Evolutionary conservation across 2,888 invertebrate species (phyloP).

Genomic region (Capitulum mitella): DNA sequence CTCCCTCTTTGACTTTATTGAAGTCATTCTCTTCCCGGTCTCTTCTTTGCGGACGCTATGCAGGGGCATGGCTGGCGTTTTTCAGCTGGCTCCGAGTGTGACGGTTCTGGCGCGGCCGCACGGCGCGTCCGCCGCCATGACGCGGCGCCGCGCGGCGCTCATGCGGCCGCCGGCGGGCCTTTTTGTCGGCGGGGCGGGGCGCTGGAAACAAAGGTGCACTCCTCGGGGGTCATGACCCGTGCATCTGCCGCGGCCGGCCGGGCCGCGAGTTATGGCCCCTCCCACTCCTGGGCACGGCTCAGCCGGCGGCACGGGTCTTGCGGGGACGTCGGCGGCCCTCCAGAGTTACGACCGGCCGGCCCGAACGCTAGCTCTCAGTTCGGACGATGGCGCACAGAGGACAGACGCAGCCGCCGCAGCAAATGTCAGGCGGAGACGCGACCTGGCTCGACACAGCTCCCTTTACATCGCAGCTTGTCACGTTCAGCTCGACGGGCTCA

Average conservation of each 20-base stretch:
- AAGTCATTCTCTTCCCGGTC: too few relatives aligned
- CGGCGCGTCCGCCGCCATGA: neutral
- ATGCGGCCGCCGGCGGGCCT: neutral
- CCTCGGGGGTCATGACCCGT: neutral
- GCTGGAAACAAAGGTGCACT: conserved; percentile 17
- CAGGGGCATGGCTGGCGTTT: too few relatives aligned
- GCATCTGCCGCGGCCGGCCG: neutral
- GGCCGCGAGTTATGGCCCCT: neutral
- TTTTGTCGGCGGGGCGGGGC: neutral
- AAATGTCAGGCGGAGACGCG: neutral
- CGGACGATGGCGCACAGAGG: neutral
- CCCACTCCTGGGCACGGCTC: neutral
- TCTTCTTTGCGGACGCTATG: too few relatives aligned
- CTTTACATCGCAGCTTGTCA: neutral
- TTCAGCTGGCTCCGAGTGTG: too few relatives aligned
- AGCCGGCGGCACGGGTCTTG: too few relatives aligned
- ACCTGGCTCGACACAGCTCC: neutral
- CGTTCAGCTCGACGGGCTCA: neutral
- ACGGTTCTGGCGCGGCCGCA: neutral
- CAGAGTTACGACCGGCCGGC: neutral
- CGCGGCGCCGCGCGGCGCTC: neutral
- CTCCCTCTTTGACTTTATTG: too few relatives aligned
- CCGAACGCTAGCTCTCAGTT: neutral
- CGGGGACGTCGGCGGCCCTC: neutral
- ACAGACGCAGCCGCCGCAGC: neutral